Conservation (phyloP, 2,113 vertebrate species). For the Arizona elegans region DNA sequence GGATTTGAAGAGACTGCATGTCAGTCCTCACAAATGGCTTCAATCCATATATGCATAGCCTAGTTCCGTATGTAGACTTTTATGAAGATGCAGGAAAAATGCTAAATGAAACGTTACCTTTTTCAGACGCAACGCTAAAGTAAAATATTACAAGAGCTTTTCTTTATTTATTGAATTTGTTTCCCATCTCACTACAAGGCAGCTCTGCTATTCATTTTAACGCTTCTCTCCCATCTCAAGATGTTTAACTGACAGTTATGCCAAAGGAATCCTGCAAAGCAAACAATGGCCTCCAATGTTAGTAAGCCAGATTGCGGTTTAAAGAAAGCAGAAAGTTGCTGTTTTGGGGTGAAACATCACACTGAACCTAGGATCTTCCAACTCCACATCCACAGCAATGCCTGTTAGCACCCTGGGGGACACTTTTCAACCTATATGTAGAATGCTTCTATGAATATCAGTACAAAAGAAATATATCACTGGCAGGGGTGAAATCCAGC, state of each 20-base stretch:
- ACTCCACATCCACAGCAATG: background rate
- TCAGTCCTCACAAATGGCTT: background rate
- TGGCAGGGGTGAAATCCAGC: too few relatives aligned
- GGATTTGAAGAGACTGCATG: background rate
- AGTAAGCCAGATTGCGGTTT: background rate
- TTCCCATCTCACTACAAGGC: background rate
- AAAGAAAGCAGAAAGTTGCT: background rate
- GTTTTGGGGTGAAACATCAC: background rate
- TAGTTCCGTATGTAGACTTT: background rate
- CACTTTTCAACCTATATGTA: background rate
- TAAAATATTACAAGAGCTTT: background rate
- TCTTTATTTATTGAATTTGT: background rate
- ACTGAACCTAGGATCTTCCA: background rate
- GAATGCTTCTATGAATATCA: background rate
- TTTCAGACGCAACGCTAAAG: background rate
- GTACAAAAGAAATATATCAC: background rate
- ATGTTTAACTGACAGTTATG: background rate
- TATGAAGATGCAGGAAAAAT: background rate
- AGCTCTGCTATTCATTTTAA: background rate
- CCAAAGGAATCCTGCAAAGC: background rate
- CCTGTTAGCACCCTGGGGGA: background rate
- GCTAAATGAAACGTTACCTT: background rate
- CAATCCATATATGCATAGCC: background rate
- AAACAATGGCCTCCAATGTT: background rate
- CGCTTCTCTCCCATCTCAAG: background rate